Percentiles rank a stretch among this genome's conserved stretches.
Conservation (phyloP, 2,797 vertebrate genomes). For the Mionectes olivaceus region DNA sequence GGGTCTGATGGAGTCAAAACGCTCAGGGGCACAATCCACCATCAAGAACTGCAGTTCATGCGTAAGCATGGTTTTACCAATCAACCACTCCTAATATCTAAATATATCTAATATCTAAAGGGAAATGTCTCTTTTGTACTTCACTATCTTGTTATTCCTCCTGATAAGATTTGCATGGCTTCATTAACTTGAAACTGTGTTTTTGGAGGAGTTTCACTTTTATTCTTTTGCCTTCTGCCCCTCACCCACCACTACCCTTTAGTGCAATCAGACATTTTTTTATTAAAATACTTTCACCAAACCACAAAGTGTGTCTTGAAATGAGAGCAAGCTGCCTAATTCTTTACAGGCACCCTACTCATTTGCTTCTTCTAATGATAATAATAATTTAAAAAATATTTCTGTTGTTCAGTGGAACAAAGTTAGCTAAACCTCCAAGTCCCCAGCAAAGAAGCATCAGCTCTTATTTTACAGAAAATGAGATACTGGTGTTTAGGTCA, state of each 20-base stretch:
- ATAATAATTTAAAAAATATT: background rate
- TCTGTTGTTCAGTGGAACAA: background rate
- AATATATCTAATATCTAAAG: background rate
- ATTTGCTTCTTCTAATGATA: background rate
- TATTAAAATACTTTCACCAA: background rate
- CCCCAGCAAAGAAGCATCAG: background rate
- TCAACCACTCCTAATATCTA: background rate
- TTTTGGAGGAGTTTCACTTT: background rate
- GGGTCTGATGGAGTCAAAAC: background rate
- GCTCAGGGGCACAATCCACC: background rate
- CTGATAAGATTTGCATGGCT: background rate
- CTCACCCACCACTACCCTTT: background rate
- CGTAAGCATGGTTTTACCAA: background rate
- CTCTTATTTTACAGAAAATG: background rate
- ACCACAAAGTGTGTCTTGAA: background rate
- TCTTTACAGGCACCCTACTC: accelerated
- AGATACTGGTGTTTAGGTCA: background rate
- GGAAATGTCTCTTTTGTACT: background rate
- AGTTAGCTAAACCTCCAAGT: background rate
- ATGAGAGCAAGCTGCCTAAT: background rate
- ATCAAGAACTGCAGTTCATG: background rate
- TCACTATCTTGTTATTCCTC: background rate
- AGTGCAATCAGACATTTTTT: background rate
- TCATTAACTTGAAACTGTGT: background rate
- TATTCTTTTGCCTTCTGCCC: background rate